phyloP scores from a whole-genome alignment of 2,113 vertebrate genomes.

The Solenodon paradoxus region DNA sequence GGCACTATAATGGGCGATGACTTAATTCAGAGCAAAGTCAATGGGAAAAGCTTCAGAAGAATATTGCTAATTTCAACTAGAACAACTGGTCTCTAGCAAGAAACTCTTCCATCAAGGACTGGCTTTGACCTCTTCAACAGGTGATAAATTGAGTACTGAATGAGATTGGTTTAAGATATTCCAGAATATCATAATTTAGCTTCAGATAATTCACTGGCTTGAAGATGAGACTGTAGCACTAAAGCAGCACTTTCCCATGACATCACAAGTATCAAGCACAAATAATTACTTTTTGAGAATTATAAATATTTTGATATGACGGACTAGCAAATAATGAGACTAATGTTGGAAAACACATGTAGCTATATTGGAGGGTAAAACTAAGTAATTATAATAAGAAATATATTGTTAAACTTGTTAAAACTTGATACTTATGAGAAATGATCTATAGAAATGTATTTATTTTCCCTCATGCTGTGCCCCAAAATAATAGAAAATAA shows the following conservation, averaged over 20 bases:
- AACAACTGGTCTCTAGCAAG: neutral
- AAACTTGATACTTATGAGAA: neutral
- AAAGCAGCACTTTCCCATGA: neutral
- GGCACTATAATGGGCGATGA: neutral
- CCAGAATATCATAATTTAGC: neutral
- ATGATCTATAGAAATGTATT: neutral
- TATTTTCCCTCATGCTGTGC: neutral
- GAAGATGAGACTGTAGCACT: neutral
- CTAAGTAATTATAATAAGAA: neutral
- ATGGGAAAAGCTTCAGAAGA: neutral
- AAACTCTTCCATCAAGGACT: neutral
- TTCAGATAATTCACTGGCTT: neutral
- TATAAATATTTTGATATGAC: neutral
- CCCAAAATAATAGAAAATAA: neutral
- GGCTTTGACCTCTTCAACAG: neutral
- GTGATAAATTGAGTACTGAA: neutral
- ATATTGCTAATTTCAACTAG: neutral
- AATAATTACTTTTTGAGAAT: neutral
- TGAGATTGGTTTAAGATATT: neutral
- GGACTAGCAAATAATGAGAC: neutral
- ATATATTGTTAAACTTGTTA: no score
- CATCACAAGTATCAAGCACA: neutral
- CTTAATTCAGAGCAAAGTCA: neutral
- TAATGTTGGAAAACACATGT: neutral
- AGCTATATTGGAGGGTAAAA: neutral